Conservation (phyloP, 1,140 invertebrate species). For the Drosophila repleta region DNA sequence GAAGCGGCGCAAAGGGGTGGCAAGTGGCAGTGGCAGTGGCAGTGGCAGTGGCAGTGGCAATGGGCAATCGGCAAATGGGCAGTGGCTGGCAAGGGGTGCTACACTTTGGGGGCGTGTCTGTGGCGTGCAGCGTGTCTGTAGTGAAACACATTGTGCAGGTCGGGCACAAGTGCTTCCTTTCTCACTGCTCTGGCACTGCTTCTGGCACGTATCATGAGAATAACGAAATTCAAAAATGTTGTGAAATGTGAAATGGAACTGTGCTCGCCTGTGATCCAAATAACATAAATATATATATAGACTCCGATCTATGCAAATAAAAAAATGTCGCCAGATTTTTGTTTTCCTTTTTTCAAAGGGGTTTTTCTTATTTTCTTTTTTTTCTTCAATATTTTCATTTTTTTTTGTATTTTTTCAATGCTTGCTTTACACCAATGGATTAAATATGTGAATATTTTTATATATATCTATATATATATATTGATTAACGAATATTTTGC, state of each 20-base stretch:
- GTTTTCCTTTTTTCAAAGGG: constrained; percentile 12
- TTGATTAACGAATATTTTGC: constrained; percentile 25
- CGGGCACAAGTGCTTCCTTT: background rate
- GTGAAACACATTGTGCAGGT: constrained; percentile 29
- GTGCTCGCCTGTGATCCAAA: too few relatives aligned
- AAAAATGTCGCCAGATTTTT: constrained; percentile 38
- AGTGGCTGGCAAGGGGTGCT: background rate
- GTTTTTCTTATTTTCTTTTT: constrained; percentile 39
- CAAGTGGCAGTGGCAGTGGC: background rate
- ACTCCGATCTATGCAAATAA: constrained; percentile 42
- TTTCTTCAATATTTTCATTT: constrained; percentile 36
- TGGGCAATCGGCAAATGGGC: too few relatives aligned
- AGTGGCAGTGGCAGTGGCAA: too few relatives aligned
- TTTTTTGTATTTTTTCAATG: constrained; percentile 53
- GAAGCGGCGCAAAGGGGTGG: background rate
- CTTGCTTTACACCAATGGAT: constrained; percentile 63
- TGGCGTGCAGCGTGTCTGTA: constrained; percentile 1
- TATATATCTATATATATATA: constrained; percentile 36
- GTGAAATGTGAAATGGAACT: too few relatives aligned
- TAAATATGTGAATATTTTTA: constrained; percentile 57
- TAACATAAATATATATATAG: too few relatives aligned
- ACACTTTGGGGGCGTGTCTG: constrained; percentile 32
- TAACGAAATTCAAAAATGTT: too few relatives aligned
- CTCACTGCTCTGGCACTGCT: background rate
- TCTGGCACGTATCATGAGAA: background rate